Evolutionary conservation across 1,140 invertebrate species (phyloP), one percentile per base, ranked within the genome.

Genomic region (Rhagoletis zephyria): DNA sequence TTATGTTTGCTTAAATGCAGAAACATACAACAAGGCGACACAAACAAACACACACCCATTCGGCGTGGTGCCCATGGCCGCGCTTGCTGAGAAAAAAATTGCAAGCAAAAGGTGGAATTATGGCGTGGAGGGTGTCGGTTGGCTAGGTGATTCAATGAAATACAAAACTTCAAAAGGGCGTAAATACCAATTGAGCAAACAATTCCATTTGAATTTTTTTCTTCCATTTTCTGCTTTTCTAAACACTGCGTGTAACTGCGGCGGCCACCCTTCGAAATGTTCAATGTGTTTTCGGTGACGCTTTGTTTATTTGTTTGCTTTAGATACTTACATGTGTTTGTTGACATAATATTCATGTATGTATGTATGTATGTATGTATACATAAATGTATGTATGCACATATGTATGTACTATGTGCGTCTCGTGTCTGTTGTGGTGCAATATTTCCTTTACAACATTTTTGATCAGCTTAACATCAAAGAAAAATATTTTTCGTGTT

Each of bases 81-180:
- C 42, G 10, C 40, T 10, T 19, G 16, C 45, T 16, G 67, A 30
- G 14, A 6, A 14, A 4, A 10, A 56, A 10, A 5, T 56, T 81
- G 74, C 74, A 19, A 56, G 48, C 48, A 30, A 51, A 3, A 56
- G 74, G 74, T 48, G 74, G 0, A 12, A n/a, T 56, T 56, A n/a
- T 2, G 48, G n/a, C 16, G 16, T 81, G 48, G 19, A 7, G 70
- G 42, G 16, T 30, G 64, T 74, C 14, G 42, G 67, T 81, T 56
- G 74, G 19, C 74, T 81, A 81, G 74, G 74, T 81, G 74, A 81
- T 81, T 51, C 74, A 81, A 81, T 81, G 74, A 81, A 81, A 56
- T 56, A 81, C 74, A 81, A 81, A 56, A 81, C 74, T 81, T 81
- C 74, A 56, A 81, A 81, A 81, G 74, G 74, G 74, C 74, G 74